Percentiles rank a stretch among this genome's conserved stretches.
These are phyloP conservation scores for Bostrychus sinensis DNA, from an alignment of 2,113 vertebrate genomes.

Conservation along the genomic window DNA sequence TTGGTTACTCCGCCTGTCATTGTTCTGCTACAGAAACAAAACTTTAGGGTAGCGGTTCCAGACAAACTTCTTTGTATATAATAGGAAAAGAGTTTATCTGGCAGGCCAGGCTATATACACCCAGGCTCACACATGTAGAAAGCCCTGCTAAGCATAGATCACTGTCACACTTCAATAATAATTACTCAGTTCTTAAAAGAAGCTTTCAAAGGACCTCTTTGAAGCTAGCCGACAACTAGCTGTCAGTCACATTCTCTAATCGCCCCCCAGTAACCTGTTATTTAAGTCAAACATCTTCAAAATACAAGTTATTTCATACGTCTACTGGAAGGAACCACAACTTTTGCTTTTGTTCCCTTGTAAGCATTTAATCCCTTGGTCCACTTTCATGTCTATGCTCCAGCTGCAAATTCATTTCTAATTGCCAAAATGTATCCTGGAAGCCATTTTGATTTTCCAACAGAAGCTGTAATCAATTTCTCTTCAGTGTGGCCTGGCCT, in stretches of 20 bases:
- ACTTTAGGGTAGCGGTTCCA: no score
- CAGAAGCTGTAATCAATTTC: constrained; percentile 66
- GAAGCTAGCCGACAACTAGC: constrained; percentile 5
- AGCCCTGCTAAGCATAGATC: constrained; percentile 1
- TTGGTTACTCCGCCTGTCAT: no score
- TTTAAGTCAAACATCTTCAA: neutral
- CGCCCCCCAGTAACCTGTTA: neutral
- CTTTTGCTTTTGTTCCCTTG: neutral
- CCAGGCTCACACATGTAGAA: neutral
- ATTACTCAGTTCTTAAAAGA: neutral
- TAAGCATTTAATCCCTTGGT: neutral
- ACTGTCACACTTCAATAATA: constrained; percentile 9
- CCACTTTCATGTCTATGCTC: constrained; percentile 1
- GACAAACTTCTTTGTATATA: no score
- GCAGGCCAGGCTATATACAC: neutral
- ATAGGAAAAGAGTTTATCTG: no score
- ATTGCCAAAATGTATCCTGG: constrained; percentile 55
- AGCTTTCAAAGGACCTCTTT: constrained; percentile 4
- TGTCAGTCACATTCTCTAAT: constrained; percentile 4
- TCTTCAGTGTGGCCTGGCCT: constrained; percentile 46
- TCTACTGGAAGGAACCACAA: neutral
- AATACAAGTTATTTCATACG: no score
- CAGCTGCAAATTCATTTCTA: constrained; percentile 65
- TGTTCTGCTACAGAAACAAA: no score
- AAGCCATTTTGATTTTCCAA: constrained; percentile 64